Evolutionary conservation across 2,797 vertebrate genomes (phyloP).

Genomic region (Diceros bicornis): DNA sequence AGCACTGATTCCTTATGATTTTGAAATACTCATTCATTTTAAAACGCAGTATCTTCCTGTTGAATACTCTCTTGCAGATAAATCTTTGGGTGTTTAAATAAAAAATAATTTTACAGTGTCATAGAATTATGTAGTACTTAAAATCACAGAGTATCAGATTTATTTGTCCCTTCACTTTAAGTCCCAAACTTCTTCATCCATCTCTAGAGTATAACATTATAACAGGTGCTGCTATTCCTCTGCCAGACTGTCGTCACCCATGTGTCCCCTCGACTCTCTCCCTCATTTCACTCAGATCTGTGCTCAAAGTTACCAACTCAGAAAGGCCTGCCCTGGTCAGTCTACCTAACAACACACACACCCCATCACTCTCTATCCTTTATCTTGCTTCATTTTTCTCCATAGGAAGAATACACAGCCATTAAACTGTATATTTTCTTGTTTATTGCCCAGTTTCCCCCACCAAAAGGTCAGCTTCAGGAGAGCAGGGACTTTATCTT

Average conservation of each 20-base stretch:
- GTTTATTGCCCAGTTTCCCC: not conserved
- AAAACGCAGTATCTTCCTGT: not conserved
- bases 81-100: conserved; percentile 1
- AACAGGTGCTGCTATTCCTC: not conserved
- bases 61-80: not conserved
- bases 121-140: not conserved
- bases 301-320: not conserved
- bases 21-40: conserved; percentile 26
- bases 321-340: not conserved
- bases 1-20: not conserved
- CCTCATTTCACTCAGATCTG: not conserved
- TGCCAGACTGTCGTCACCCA: not conserved
- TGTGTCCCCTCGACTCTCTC: not conserved
- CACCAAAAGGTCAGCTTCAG: not conserved
- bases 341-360: not conserved
- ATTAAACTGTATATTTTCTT: not conserved
- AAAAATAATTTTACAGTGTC: not conserved
- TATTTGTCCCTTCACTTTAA: not conserved
- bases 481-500: not conserved
- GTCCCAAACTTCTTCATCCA: not conserved
- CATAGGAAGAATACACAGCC: not conserved
- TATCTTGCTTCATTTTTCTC: conserved; percentile 11
- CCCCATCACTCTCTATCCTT: not conserved
- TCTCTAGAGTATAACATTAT: not conserved
- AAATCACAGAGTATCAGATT: conserved; percentile 23